Base-by-base conservation (phyloP, 2,113 vertebrate species). In the Echinops telfairi region DNA sequence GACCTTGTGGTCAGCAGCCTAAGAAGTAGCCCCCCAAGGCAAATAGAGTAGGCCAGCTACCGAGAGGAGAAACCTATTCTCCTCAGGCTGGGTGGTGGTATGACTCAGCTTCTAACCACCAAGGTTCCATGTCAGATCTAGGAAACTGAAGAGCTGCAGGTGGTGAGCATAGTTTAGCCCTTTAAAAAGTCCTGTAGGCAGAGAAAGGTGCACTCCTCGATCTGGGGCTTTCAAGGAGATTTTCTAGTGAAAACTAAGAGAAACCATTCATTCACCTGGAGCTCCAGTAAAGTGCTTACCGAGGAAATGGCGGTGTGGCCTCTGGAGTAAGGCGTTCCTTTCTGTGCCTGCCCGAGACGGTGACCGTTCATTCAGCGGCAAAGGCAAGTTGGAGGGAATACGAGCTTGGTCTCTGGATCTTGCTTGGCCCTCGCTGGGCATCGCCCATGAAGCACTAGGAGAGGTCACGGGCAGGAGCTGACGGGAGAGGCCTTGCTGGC, bases 351-450 rank as follows among this genome's bases (percentile, higher is more conserved):
- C 57, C 70, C 1, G 16, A 91, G 22, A 93, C 43, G 73, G 66
- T 88, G 70, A 91, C 85, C 89, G 80, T 22, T 95, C 95, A 93
- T 80, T 96, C 57, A 93, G 88, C 62, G 82, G 29, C 73, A 95
- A 75, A 85, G 22, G 33, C 33, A 88, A 93, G 90, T 82, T 94
- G 75, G 79, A 82, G 75, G 85, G 62, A 83, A 2, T 53, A 53
- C 9, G 47, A 0, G 29, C 73, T 85, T 60, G 23, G 29, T 83
- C 87, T 93, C 85, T 80, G 70, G 38, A 82, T 87, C 83, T 68
- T 22, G 6, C 15, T 4, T 75, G 84, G 40, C 9, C 10, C 57
- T 60, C 68, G 40, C 78, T 31, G 1, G 33, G 53, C n/a, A 23
- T 79, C 33, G 60, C 5, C 22, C 25, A 2, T 2, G 11, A 47